Base-by-base conservation (phyloP, 2,888 invertebrate genomes). In the Mimas tiliae region DNA sequence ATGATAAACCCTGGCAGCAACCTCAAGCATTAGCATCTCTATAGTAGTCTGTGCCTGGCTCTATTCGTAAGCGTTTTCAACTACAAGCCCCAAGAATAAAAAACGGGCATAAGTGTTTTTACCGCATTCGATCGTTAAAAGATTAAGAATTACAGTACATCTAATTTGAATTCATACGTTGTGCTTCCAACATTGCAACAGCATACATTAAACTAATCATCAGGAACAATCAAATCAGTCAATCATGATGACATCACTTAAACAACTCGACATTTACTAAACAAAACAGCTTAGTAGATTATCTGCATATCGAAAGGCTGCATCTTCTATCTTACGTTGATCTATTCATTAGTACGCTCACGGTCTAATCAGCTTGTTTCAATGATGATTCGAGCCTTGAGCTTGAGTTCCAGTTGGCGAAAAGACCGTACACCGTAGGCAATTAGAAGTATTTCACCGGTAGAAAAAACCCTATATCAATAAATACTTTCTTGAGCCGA, bases 71-170 rank as follows among this genome's bases (percentile, higher is more conserved):
- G 2, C 4, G 27, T 4, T 27, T 3, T 4, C 27, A 27, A 27
- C 27, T 27, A 27, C 38, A 38, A 47, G 47, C n/a, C 14, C 16
- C 6, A 7, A 48, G 16, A 48, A 48, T 47, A 16, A n/a, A 48
- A 48, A 48, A 48, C 16, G n/a, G n/a, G 0, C 16, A 6, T 7
- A 48, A 48, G 6, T 16, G 6, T 6, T 16, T 48, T 16, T 48
- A 48, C 48, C 48, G 48, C 14, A 6, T 16, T 16, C 48, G 48
- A 48, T 48, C n/a, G 48, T 27, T 3, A 27, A 48, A 42, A 19
- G 58, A 58, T 58, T 58, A 58, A 58, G 9, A 65, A 64, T 65
- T 65, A 71, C 70, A 74, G 19, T 58, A 12, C 16, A 38, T 34
- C 38, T 58, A 38, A 58, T 58, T 58, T 38, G 58, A 21, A 58